Evolutionary conservation across 2,113 vertebrate genomes (phyloP), one percentile per base, ranked within the genome.

Genomic region (Bostrychus sinensis): DNA sequence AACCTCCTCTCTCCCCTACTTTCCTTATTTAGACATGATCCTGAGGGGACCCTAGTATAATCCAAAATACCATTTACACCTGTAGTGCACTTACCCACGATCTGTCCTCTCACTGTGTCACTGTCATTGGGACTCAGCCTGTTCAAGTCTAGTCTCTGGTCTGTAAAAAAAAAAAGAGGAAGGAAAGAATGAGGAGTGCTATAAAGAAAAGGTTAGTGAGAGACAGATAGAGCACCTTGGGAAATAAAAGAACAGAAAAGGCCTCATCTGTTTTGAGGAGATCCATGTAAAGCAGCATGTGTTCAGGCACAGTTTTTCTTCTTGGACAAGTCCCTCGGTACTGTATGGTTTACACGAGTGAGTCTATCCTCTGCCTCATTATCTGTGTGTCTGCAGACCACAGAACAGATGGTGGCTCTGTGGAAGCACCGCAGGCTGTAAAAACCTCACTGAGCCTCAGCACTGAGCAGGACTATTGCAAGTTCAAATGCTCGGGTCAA

Each of bases 91-190:
- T 94, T 90, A 99, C 97, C 95, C 71, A 99, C 96, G 84, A 99
- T 98, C 85, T 99, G 97, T 46, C 97, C 97, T 88, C 96, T 92
- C 83, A 99, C 95, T 43, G 95, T 97, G 86, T 99, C 97, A 2
- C 96, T 99, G 92, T 98, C 96, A 83, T 95, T 99, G 86, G 96
- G 96, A 77, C 97, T 96, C 77, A 99, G 92, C 88, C 98, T 98
- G 93, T 96, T 98, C 72, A 98, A 86, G 91, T 99, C 97, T 91
- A 99, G 89, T 83, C 96, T 93, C 92, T 99, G 97, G 89, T 98
- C 97, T 99, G 89, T 56, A 39, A 12, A 70, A 48, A 45, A 53
- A 39, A 56, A 14, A 46, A 43, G 14, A 58, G 23, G 53, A 39
- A 56, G 23, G 25, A 32, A 14, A 16, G 13, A 38, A 36, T 9